phyloP scores from a whole-genome alignment of 1,140 invertebrate genomes.

The Rhagoletis zephyria region DNA sequence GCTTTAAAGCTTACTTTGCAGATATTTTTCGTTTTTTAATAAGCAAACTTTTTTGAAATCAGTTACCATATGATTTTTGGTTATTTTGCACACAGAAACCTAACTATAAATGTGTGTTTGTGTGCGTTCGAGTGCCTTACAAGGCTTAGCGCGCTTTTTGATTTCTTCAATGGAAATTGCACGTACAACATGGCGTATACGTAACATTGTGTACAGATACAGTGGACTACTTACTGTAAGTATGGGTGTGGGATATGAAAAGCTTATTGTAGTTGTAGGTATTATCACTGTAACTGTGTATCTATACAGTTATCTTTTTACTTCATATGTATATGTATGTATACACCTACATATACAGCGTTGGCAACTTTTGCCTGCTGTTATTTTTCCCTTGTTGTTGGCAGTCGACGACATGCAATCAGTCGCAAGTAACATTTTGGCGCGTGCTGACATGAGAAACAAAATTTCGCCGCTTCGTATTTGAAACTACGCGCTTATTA shows the following conservation, averaged over 20 bases:
- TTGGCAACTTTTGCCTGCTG: background rate
- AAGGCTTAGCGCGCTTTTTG: conserved; percentile 32
- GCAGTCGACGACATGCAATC: conserved; percentile 36
- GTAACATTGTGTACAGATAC: background rate
- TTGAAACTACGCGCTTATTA: conserved; percentile 52
- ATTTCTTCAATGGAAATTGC: conserved; percentile 36
- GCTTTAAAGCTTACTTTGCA: background rate
- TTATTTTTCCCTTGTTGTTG: background rate
- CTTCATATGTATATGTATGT: background rate
- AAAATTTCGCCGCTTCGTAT: conserved; percentile 31
- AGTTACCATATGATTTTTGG: conserved; percentile 15
- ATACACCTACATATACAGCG: background rate
- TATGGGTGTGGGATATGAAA: background rate
- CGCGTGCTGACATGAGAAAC: conserved; percentile 71
- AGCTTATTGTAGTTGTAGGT: background rate
- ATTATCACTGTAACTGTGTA: background rate
- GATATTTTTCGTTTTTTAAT: too few relatives aligned
- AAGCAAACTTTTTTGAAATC: background rate
- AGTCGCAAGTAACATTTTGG: conserved; percentile 72
- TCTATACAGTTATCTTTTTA: conserved; percentile 2
- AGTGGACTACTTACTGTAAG: background rate
- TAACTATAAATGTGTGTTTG: background rate
- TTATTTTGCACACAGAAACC: conserved; percentile 4
- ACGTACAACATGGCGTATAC: conserved; percentile 4
- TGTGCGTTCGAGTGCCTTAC: background rate